Base-by-base conservation (phyloP, 2,888 invertebrate genomes). In the Halocaridina rubra region DNA sequence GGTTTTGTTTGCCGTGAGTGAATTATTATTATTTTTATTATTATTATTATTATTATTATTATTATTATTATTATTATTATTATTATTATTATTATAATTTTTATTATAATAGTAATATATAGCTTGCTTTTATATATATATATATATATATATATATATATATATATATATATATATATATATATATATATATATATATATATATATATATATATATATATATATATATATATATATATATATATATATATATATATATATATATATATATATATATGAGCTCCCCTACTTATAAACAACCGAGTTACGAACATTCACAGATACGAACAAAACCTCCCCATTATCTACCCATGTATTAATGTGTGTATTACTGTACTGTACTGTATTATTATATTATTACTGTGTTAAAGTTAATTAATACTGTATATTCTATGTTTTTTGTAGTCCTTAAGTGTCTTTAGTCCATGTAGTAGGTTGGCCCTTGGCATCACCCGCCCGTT, bases 141-240 rank as follows among this genome's bases (percentile, higher is more conserved):
- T 27, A 59, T 59, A 29, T 61, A 29, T 77, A 29, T 29, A 53
- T 24, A 53, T 76, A 53, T 57, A 27, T 57, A 53, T 57, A 53
- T 57, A 53, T 76, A 53, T 53, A 24, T 76, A 53, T 57, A 27
- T 57, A 53, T 76, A 27, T 57, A 27, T 61, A 32, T 59, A 29
- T 30, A 3, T 77, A 24, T 61, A 29, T 30, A 59, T 61, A 33
- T 30, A 59, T 30, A 59, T 30, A 33, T 27, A 59, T 33, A 29
- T 32, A 24, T 61, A 33, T 30, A 30, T 61, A 19, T 77, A 29
- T 29, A 59, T 61, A 29, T 77, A 29, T 77, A 29, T 61, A 29
- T 61, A n/a, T 77, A 29, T 77, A 29, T 61, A 29, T 77, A 29
- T 77, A 64, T 64, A 64, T 64, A 64, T 64, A 64, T 64, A 64